These are phyloP conservation scores for Cassiopea andromeda DNA, from an alignment of 30 jellyfish, hydroid and myxozoan genomes.

Conservation along the genomic window DNA sequence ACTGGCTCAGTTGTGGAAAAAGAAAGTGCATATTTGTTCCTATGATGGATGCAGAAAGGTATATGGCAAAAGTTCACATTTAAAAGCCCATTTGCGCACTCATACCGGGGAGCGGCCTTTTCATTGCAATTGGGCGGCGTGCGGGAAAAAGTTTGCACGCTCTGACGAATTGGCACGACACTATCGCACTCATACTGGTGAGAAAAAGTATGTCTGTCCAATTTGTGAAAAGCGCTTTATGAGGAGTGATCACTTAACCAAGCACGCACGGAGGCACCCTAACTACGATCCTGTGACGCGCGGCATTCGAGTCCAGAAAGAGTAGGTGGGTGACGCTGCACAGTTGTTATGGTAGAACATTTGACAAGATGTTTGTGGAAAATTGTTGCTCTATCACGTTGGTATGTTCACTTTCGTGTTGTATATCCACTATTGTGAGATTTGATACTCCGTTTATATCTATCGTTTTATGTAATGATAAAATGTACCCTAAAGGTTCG, in stretches of 20 bases:
- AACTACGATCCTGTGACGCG: slow-evolving; percentile 96
- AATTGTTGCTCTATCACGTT: background rate
- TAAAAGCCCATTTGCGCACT: slow-evolving; percentile 96
- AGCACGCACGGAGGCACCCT: slow-evolving; percentile 97
- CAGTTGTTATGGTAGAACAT: background rate
- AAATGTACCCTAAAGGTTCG: too few species aligned
- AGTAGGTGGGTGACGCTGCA: background rate
- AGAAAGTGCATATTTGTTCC: slow-evolving; percentile 86
- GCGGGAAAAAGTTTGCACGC: slow-evolving; percentile 98
- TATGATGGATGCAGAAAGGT: slow-evolving; percentile 90
- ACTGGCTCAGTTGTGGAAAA: slow-evolving; percentile 45
- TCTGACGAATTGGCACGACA: slow-evolving; percentile 99
- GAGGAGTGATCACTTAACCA: slow-evolving; percentile 98
- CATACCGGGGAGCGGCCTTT: slow-evolving; percentile 99
- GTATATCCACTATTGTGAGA: background rate
- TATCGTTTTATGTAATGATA: background rate
- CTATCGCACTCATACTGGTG: slow-evolving; percentile 98
- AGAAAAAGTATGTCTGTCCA: slow-evolving; percentile 95
- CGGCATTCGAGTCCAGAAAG: slow-evolving; percentile 67
- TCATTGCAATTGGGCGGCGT: slow-evolving; percentile 89
- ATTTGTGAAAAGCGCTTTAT: slow-evolving; percentile 96
- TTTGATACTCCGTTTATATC: background rate
- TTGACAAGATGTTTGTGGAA: background rate
- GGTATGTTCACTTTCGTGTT: slow-evolving; percentile 10
- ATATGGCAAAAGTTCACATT: slow-evolving; percentile 97